Evolutionary conservation across 2,797 vertebrate species (phyloP).

Genomic region (Melanotaenia maccullochi): DNA sequence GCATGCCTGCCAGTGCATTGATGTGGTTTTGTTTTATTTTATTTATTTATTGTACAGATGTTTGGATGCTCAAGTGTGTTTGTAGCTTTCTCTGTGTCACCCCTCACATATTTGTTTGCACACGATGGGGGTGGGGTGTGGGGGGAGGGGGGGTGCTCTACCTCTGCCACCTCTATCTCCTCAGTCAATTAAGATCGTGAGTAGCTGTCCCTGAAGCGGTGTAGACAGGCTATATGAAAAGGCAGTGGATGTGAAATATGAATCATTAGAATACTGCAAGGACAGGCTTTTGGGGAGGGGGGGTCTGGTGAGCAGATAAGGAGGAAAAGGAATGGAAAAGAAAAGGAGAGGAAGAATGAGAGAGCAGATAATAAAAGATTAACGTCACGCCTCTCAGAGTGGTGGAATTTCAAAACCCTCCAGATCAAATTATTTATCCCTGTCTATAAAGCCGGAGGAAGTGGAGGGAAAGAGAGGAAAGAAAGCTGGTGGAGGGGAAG

Average conservation of each 20-base stretch:
- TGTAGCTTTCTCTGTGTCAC: conserved; percentile 3
- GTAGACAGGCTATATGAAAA: conserved; percentile 79
- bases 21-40: conserved; percentile 24
- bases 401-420: conserved; percentile 78
- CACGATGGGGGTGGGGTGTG: not conserved
- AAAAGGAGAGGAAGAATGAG: conserved; percentile 75
- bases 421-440: conserved; percentile 81
- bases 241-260: conserved; percentile 81
- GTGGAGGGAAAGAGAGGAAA: conserved; percentile 9
- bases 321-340: conserved; percentile 64
- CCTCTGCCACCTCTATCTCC: conserved; percentile 71
- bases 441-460: conserved; percentile 59
- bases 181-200: conserved; percentile 80
- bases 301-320: conserved; percentile 65
- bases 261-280: conserved; percentile 83
- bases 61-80: conserved; percentile 15
- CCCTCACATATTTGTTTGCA: conserved; percentile 42
- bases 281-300: conserved; percentile 51
- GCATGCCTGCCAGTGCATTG: conserved; percentile 40
- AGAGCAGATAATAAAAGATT: conserved; percentile 82
- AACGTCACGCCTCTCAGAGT: conserved; percentile 79
- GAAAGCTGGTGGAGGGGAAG: conserved; percentile 24
- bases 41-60: conserved; percentile 19
- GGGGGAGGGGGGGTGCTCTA: conserved; percentile 31
- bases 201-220: conserved; percentile 76